Evolutionary conservation across 2,113 vertebrate genomes (phyloP), one percentile per base, ranked within the genome.

Genomic region (Lophura nycthemera): DNA sequence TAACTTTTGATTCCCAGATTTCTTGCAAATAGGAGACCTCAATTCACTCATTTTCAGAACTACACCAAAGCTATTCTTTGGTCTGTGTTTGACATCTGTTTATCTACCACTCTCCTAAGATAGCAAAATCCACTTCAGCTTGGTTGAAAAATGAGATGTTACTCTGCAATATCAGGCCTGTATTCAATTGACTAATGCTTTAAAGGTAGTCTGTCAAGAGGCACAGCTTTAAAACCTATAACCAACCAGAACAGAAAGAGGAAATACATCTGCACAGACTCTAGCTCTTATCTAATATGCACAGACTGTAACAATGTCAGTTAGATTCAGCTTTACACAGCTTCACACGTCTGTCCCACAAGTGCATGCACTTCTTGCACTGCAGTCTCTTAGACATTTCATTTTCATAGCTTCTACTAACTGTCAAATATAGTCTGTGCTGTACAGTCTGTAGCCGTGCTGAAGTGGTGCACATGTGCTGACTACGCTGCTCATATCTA

Each of bases 241-340:
- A 45, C 18, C 16, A 88, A 84, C 82, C 92, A 96, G 89, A 92
- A 88, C 73, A 96, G 79, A 93, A 85, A 48, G 22, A 88, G 5
- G 12, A 72, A 93, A 77, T 70, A 63, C 2, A 16, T 16, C 13
- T 32, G 64, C 38, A 71, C 40, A 78, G 40, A 38, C 63, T 86
- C 21, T 29, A 66, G 36, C 0, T 1, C 25, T 90, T 59, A 42
- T 0, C 1, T 42, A 56, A 93, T 34, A 60, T 50, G 8, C 20
- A 66, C 10, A 88, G 60, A 42, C 14, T 88, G 29, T 75, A 47
- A 36, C 13, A 61, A 8, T 43, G 19, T 50, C 50, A 42, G 29
- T 81, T 45, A 73, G 13, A 12, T 90, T 76, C 22, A 47, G 4
- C 76, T 82, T 91, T 73, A 40, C n/a, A 25, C 16, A 36, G 61